Conservation (phyloP, 2,113 vertebrate species). For the Gasterosteus aculeatus region DNA sequence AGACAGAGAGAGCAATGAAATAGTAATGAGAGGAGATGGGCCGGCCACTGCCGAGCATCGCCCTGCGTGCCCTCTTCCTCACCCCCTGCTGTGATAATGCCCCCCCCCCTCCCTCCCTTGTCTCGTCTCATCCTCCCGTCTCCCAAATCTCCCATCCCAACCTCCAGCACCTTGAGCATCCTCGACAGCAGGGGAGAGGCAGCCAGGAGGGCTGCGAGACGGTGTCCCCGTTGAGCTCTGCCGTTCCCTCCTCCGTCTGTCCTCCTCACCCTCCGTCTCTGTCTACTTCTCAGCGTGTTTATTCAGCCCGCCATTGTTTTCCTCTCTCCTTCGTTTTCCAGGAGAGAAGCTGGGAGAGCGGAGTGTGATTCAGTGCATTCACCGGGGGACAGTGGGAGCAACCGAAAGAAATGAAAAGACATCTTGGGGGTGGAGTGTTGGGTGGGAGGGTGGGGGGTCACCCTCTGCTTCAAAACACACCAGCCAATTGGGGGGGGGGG, state of each 20-base stretch:
- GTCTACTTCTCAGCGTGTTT: constrained; percentile 72
- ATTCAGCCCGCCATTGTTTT: constrained; percentile 74
- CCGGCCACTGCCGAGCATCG: constrained; percentile 27
- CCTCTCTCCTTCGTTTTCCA: constrained; percentile 57
- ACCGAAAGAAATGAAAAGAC: constrained; percentile 64
- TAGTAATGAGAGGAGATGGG: constrained; percentile 73
- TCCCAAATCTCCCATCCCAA: neutral
- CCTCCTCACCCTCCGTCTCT: constrained; percentile 62
- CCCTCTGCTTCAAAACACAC: constrained; percentile 50
- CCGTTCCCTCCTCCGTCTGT: constrained; percentile 65
- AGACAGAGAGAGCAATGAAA: constrained; percentile 58
- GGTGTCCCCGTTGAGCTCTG: constrained; percentile 65
- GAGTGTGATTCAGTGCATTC: constrained; percentile 59
- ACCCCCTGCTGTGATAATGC: constrained; percentile 67
- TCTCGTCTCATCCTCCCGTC: constrained; percentile 48
- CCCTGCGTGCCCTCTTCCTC: constrained; percentile 38
- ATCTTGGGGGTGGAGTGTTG: constrained; percentile 28
- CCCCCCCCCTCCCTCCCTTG: constrained; percentile 34
- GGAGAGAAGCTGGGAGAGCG: constrained; percentile 48
- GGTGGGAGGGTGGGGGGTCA: neutral
- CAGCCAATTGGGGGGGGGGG: constrained; percentile 60
- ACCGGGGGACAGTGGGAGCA: constrained; percentile 62
- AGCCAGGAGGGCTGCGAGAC: constrained; percentile 64
- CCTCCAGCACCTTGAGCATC: neutral
- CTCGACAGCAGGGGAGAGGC: constrained; percentile 52